Base-by-base conservation (phyloP, 2,797 vertebrate genomes). In the Strix occidentalis region DNA sequence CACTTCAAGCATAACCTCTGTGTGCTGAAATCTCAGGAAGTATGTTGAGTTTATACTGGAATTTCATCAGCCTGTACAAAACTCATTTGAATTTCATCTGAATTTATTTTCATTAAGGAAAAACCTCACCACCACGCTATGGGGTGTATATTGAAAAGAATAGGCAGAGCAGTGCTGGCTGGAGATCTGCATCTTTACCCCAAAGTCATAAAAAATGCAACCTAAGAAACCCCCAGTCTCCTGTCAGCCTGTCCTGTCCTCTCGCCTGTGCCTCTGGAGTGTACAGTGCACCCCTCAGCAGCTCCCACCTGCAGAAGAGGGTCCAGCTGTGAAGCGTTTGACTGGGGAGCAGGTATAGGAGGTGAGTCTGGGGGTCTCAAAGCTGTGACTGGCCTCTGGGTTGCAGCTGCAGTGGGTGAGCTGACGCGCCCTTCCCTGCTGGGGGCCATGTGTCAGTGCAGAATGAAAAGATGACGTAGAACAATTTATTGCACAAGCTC, bases 311-410 rank as follows among this genome's bases (percentile, higher is more conserved):
- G 6, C n/a, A 41, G n/a, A 35, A 35, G 25, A 54, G 39, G 51
- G 13, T 58, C 57, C 54, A 23, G 31, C 17, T 60, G 68, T 48
- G 31, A 61, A 56, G 16, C 3, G 2, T 51, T 16, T 41, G 13
- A 16, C 37, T 8, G 37, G 28, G 61, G 12, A 57, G 61, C 19
- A 14, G n/a, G 37, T 31, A 31, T 13, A 48, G 16, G 37, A 61
- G 41, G 54, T 8, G 60, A 54, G 33, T 39, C 26, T 56, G 48
- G 41, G 41, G 54, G 48, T 72, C 48, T 56, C 35, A 10, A 48
- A 50, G 58, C 46, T 1, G 0, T 16, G 39, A 46, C 39, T 1
- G 4, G 45, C 6, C 1, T 1, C 4, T 0, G 11, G 21, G 29
- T 10, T 9, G 45, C 48, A 51, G 65, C 51, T 54, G 68, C 60